phyloP scores from a whole-genome alignment of 2,113 vertebrate species.

The Scytalopus superciliaris region DNA sequence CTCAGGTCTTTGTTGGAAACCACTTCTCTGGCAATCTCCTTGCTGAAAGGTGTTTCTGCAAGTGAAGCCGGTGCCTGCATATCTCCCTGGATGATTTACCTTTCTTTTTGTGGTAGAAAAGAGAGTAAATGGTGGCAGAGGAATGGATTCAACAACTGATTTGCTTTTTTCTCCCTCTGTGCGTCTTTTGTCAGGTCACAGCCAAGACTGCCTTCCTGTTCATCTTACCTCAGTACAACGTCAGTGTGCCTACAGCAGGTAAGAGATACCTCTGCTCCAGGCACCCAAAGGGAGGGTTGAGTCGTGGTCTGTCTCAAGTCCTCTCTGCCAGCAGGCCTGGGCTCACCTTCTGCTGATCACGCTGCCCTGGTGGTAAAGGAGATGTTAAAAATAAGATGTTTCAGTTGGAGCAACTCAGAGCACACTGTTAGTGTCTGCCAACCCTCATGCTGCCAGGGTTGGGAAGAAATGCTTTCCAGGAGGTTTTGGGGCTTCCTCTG shows the following conservation, averaged over 20 bases:
- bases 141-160: background rate
- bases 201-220: slow-evolving; percentile 97
- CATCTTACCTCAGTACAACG: slow-evolving; percentile 97
- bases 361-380: background rate
- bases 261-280: slow-evolving; percentile 12
- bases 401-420: background rate
- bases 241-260: slow-evolving; percentile 87
- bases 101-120: background rate
- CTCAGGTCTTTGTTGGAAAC: background rate
- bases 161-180: background rate
- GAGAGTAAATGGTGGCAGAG: background rate
- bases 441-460: accelerated
- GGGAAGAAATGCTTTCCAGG: background rate
- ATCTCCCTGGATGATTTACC: background rate
- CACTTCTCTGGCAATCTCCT: background rate
- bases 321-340: background rate
- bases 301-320: background rate
- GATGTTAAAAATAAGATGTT: background rate
- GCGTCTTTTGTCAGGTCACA: slow-evolving; percentile 84
- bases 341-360: background rate
- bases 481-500: background rate
- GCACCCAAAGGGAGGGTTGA: background rate
- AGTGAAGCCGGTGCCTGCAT: accelerated
- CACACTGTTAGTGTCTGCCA: background rate
- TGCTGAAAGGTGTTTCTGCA: background rate